Evolutionary conservation across 1,140 invertebrate genomes (phyloP).

Genomic region (Zaprionus ghesquierei): DNA sequence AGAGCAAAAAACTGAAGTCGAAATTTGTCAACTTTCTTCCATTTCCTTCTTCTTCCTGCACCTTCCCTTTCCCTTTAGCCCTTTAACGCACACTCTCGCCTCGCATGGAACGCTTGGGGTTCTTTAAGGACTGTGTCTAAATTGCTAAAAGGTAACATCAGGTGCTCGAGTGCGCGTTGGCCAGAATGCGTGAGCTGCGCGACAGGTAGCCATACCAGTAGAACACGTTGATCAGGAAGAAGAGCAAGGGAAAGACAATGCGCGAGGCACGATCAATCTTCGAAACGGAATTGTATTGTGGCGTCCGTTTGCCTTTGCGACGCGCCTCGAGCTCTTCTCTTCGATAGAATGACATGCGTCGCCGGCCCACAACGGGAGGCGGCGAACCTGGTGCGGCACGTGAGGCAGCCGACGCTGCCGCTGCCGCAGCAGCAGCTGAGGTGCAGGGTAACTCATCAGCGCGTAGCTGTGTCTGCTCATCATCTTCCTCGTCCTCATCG

Average conservation of each 20-base stretch:
- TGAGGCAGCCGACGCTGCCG: conserved; percentile 49
- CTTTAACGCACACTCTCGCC: not conserved
- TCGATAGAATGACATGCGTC: conserved; percentile 75
- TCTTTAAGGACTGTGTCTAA: conserved; percentile 80
- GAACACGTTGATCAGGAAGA: conserved; percentile 90
- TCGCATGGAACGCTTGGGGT: conserved; percentile 61
- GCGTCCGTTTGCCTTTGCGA: conserved; percentile 84
- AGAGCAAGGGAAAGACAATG: conserved; percentile 89
- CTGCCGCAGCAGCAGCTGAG: conserved; percentile 52
- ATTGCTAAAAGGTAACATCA: conserved; percentile 83
- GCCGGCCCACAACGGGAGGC: conserved; percentile 50
- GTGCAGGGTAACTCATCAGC: conserved; percentile 55
- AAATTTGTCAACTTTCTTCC: conserved; percentile 18
- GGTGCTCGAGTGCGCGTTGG: conserved; percentile 72
- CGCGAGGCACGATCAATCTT: conserved; percentile 90
- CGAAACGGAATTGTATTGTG: conserved; percentile 90
- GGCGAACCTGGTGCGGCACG: conserved; percentile 37
- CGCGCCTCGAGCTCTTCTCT: conserved; percentile 80
- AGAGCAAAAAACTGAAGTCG: conserved; percentile 67
- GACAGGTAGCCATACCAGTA: conserved; percentile 91
- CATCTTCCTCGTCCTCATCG: conserved; percentile 69
- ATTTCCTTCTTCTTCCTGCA: not conserved
- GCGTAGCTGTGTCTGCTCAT: conserved; percentile 69
- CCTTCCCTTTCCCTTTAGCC: not conserved
- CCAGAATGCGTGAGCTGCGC: conserved; percentile 84